Evolutionary conservation across 2,888 invertebrate species (phyloP), one percentile per base, ranked within the genome.

Genomic region (Imbricaverruca yamaguchii): DNA sequence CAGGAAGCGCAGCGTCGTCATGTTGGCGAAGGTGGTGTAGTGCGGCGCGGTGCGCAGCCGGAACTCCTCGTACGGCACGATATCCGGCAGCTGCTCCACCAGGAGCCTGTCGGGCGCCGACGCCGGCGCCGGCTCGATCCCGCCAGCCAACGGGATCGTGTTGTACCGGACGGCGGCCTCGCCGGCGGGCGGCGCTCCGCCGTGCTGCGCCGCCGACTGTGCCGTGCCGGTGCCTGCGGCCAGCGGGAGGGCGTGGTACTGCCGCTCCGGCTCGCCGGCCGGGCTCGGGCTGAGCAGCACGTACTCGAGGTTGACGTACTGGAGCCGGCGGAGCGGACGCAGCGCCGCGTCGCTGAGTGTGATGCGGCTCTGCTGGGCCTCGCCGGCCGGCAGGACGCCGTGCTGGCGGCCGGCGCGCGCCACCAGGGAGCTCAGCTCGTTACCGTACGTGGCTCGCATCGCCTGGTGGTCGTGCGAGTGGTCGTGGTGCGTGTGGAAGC

Each of bases 401-500:
- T 18, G 74, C 18, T 53, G 53, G 15, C 74, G 74, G 74, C 18
- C 74, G 74, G 74, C 74, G 74, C 74, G 74, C 18, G 74, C 74
- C 74, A 74, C 13, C 74, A 74, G 13, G 8, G 74, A 15, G 53
- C 53, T 53, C 7, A 74, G 9, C 53, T 74, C 74, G 53, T 74
- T 74, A 18, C 53, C 74, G 53, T 74, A 53, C 39, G 53, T 39
- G 18, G 9, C 18, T n/a, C 39, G 18, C 53, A 23, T 53, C 18
- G 53, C 74, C 18, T 39, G 53, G 18, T 74, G 74, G 39, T 74
- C 74, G 53, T 74, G 74, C 21, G 3, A 9, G 69, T 69, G 13
- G 18, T 74, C 74, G 74, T 74, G 53, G 74, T 74, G 74, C 53
- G 39, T 12, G 74, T 74, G 74, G 74, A 18, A 74, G 74, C 74